Evolutionary conservation across 2,797 vertebrate species (phyloP).

Genomic region (Meriones psammophilus): DNA sequence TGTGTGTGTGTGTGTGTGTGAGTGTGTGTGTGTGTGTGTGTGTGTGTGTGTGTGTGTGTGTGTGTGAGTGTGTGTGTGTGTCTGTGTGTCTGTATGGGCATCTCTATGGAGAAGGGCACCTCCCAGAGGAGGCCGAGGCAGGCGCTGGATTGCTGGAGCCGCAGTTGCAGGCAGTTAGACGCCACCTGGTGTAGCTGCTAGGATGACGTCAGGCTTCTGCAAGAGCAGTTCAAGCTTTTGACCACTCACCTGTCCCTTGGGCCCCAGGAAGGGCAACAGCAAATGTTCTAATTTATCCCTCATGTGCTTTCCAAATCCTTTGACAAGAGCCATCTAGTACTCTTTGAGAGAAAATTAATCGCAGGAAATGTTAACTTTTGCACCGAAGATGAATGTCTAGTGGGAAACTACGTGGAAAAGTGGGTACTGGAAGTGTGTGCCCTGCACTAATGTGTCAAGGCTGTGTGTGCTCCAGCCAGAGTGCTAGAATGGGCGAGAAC

Average conservation of each 20-base stretch:
- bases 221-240: too few relatives aligned
- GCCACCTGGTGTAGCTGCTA: neutral
- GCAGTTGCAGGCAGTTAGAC: too few relatives aligned
- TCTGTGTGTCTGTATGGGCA: neutral
- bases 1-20: too few relatives aligned
- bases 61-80: too few relatives aligned
- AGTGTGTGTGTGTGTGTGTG: neutral
- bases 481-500: neutral
- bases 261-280: neutral
- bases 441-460: neutral
- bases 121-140: neutral
- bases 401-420: neutral
- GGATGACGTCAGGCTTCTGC: neutral
- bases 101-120: too few relatives aligned
- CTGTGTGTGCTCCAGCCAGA: neutral
- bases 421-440: neutral
- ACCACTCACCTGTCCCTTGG: neutral
- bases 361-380: neutral
- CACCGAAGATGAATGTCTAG: neutral
- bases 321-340: neutral
- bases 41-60: too few relatives aligned
- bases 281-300: conserved; percentile 19
- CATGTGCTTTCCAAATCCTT: conserved; percentile 36
- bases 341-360: conserved; percentile 11
- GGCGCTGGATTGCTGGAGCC: neutral